Evolutionary conservation across 2,888 invertebrate genomes (phyloP).

Genomic region (Pilophorus perplexus): DNA sequence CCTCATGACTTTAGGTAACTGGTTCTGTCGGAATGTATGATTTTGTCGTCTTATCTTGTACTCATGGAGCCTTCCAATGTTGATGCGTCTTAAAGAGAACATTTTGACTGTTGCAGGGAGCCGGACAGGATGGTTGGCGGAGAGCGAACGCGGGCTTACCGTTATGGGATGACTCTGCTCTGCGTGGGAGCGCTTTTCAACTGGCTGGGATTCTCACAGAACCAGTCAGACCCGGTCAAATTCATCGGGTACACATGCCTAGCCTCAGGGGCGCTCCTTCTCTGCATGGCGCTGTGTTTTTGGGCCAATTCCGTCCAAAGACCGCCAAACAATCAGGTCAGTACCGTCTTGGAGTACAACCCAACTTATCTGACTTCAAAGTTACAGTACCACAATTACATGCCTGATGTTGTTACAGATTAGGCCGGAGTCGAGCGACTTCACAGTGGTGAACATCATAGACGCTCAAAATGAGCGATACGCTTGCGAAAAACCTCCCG

Average conservation of each 20-base stretch:
- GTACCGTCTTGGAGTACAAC: too few relatives aligned
- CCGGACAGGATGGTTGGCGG: slow-evolving; percentile 44
- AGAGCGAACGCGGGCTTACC: slow-evolving; percentile 62
- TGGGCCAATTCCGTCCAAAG: slow-evolving; percentile 54
- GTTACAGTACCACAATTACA: not conserved
- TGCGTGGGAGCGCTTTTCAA: slow-evolving; percentile 71
- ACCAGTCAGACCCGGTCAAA: slow-evolving; percentile 64
- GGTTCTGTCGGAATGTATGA: too few relatives aligned
- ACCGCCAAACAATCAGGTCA: slow-evolving; percentile 36
- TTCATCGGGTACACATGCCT: slow-evolving; percentile 72
- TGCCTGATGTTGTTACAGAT: slow-evolving; percentile 23
- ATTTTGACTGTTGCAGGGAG: slow-evolving; percentile 39
- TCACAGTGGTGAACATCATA: slow-evolving; percentile 33
- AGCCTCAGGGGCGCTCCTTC: slow-evolving; percentile 69
- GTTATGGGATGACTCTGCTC: slow-evolving; percentile 69
- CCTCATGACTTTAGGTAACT: too few relatives aligned
- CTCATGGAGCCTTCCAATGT: too few relatives aligned
- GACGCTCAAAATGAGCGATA: slow-evolving; percentile 4
- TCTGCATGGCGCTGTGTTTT: slow-evolving; percentile 72
- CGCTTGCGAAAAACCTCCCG: slow-evolving; percentile 63
- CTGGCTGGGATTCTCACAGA: slow-evolving; percentile 69
- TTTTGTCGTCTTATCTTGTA: too few relatives aligned
- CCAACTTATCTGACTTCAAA: not conserved
- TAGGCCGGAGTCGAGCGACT: slow-evolving; percentile 24
- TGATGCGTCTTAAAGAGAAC: too few relatives aligned